Evolutionary conservation across 2,888 invertebrate genomes (phyloP).

Genomic region (Agonopterix alstromeriana): DNA sequence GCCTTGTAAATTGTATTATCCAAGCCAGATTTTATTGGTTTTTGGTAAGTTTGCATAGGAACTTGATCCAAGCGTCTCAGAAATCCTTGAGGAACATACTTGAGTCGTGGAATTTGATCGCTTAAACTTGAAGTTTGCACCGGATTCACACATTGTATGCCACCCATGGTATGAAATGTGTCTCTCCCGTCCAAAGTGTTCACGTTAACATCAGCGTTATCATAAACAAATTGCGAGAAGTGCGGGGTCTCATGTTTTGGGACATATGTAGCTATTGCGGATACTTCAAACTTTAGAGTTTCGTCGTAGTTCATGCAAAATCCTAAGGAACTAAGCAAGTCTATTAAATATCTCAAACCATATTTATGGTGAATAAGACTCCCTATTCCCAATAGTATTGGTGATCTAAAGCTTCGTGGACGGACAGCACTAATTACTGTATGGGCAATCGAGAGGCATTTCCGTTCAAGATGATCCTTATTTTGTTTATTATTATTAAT

Average conservation of each 20-base stretch:
- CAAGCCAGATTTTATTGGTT: too few species aligned
- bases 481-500: conserved; percentile 16
- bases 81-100: too few species aligned
- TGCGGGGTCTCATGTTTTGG: conserved; percentile 5
- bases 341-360: conserved; percentile 19
- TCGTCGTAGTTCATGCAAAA: conserved; percentile 20
- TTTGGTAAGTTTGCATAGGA: too few species aligned
- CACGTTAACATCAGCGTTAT: conserved; percentile 30
- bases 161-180: conserved; percentile 28
- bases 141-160: conserved; percentile 21
- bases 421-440: conserved; percentile 20
- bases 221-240: conserved; percentile 25
- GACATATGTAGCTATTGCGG: conserved; percentile 10
- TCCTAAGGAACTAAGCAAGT: conserved; percentile 17
- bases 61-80: too few species aligned
- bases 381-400: conserved; percentile 23
- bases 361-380: conserved; percentile 22
- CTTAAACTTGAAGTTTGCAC: too few species aligned
- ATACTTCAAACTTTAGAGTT: conserved; percentile 17
- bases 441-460: conserved; percentile 13
- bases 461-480: conserved; percentile 10
- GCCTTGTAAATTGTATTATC: too few species aligned
- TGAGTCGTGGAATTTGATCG: too few species aligned
- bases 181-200: conserved; percentile 21
- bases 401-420: conserved; percentile 29